phyloP scores from a whole-genome alignment of 2,797 vertebrate genomes.

The Hylomyscus alleni region DNA sequence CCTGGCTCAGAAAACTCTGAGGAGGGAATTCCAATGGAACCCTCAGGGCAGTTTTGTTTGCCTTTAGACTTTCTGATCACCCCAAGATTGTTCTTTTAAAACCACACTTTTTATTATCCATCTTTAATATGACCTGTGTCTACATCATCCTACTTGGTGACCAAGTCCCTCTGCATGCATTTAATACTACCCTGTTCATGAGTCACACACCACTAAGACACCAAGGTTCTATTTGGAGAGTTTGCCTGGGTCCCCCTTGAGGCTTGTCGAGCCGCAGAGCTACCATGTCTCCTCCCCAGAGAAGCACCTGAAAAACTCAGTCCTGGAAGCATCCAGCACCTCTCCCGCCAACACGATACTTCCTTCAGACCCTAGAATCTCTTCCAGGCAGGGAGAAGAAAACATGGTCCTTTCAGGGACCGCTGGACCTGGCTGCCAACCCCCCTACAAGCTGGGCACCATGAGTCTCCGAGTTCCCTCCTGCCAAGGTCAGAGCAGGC shows the following conservation, averaged over 20 bases:
- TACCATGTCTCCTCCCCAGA: neutral
- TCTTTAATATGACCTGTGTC: neutral
- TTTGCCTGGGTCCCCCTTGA: neutral
- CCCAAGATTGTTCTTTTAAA: neutral
- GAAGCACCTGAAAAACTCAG: neutral
- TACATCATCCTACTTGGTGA: neutral
- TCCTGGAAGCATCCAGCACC: fast-evolving
- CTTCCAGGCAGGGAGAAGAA: constrained; percentile 42
- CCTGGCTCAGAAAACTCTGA: no score
- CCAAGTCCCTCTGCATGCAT: neutral
- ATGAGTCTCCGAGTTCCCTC: neutral
- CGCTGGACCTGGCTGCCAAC: neutral
- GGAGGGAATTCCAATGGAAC: no score
- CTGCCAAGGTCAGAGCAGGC: neutral
- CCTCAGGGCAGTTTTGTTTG: fast-evolving
- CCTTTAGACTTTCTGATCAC: neutral
- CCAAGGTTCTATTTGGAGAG: neutral
- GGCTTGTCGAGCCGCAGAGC: neutral
- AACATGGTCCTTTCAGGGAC: constrained; percentile 57
- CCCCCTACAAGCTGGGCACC: neutral
- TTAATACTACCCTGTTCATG: neutral
- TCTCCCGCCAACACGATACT: neutral
- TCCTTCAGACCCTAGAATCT: neutral
- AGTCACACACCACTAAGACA: neutral
- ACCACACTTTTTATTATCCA: neutral